Evolutionary conservation across 2,888 invertebrate species (phyloP), one percentile per base, ranked within the genome.

Genomic region (Phaedon cochleariae): DNA sequence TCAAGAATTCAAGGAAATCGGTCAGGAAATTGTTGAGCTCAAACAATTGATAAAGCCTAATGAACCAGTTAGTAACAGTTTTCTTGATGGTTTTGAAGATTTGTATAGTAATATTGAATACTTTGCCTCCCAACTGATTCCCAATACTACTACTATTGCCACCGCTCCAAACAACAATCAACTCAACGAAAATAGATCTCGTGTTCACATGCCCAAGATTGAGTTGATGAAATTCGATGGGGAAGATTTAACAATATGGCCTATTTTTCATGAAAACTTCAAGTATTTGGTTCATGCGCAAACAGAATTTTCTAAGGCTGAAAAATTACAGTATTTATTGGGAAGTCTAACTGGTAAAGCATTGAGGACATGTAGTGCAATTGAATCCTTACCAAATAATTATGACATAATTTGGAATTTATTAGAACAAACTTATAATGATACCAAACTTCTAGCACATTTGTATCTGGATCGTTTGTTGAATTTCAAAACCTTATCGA

Each of bases 191-290:
- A 22, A 10, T 2, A 34, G 31, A 21, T 5, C n/a, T 15, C 21
- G 52, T 2, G 31, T 52, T 41, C 51, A 52, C 1, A 60, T 60
- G 52, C 52, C 54, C 20, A 59, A 60, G 21, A 60, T 64, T 21
- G 64, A 64, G 48, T 41, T 59, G 6, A 26, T 63, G 34, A 63
- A 63, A 51, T 52, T 63, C 20, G 58, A 63, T 21, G 64, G 55
- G 5, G 29, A 45, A 2, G 60, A 64, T 54, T 46, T 60, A 20
- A 31, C 54, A 20, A 26, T 62, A 17, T 59, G 65, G 58, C 26
- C 65, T 34, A 12, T 61, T 26, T 65, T 65, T 52, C 52, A 65
- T 46, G 57, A 65, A 51, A 65, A 60, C 51, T 65, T 65, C 41
- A 65, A 60, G 17, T 59, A 65, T 20, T 29, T 58, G 49, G 45